phyloP scores from a whole-genome alignment of 2,888 invertebrate species.

The Tribolium freemani region DNA sequence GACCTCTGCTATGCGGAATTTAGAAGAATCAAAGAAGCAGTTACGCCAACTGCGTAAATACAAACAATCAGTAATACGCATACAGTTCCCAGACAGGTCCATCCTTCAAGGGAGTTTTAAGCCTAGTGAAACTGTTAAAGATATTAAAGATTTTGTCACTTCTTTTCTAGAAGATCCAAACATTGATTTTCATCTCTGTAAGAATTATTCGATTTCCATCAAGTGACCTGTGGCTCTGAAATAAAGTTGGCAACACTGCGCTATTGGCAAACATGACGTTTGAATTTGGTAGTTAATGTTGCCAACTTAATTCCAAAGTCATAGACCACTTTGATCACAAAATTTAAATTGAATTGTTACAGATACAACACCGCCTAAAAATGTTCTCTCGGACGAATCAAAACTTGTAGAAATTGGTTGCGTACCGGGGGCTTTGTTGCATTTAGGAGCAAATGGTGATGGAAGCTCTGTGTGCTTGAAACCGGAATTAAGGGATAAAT shows the following conservation, averaged over 20 bases:
- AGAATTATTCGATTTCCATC: conserved; percentile 60
- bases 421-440: conserved; percentile 83
- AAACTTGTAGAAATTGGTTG: conserved; percentile 81
- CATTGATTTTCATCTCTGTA: conserved; percentile 82
- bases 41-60: conserved; percentile 77
- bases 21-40: conserved; percentile 72
- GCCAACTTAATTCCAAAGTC: no score
- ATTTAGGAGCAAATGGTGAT: conserved; percentile 74
- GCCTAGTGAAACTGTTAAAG: conserved; percentile 80
- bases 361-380: conserved; percentile 90
- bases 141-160: conserved; percentile 82
- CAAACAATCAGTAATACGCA: conserved; percentile 82
- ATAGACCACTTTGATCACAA: neutral
- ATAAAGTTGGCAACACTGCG: no score
- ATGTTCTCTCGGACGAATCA: conserved; percentile 73
- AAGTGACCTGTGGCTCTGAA: no score
- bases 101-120: conserved; percentile 90
- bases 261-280: no score
- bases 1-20: conserved; percentile 75
- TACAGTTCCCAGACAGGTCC: conserved; percentile 89
- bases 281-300: no score
- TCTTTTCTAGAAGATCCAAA: conserved; percentile 81
- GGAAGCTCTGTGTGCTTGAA: conserved; percentile 70
- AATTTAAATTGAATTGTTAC: conserved; percentile 54
- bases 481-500: conserved; percentile 73